A percentile compares a stretch with the other conserved stretches of the same genome.
These are phyloP conservation scores for Zeugodacus cucurbitae DNA, from an alignment of 1,140 invertebrate species.

Conservation along the genomic window DNA sequence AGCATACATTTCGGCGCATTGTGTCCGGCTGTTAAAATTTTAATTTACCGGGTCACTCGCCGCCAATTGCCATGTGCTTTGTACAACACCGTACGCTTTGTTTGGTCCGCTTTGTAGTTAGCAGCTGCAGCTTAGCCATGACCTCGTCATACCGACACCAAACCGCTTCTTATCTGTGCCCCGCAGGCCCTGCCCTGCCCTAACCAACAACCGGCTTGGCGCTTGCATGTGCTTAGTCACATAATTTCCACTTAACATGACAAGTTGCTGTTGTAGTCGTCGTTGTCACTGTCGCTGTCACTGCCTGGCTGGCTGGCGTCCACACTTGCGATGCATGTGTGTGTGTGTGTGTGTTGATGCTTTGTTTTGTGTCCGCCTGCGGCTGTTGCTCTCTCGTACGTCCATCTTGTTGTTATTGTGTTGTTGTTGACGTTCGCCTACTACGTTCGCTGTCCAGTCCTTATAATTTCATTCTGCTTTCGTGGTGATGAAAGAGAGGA, in stretches of 20 bases:
- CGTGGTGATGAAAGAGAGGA: background rate
- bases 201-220: background rate
- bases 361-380: constrained; percentile 5
- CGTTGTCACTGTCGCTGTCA: constrained; percentile 24
- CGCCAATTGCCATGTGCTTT: constrained; percentile 14
- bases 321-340: background rate
- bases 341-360: background rate
- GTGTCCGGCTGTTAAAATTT: background rate
- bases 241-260: constrained; percentile 39
- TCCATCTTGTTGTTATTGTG: background rate
- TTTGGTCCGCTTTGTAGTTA: background rate
- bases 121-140: background rate
- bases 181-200: background rate
- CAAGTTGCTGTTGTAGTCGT: constrained; percentile 31
- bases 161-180: background rate
- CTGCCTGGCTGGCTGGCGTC: background rate
- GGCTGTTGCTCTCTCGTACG: background rate
- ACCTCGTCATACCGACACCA: background rate
- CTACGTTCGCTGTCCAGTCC: background rate
- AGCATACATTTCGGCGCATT: background rate
- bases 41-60: constrained; percentile 33
- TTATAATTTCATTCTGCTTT: background rate
- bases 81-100: background rate
- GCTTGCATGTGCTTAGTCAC: constrained; percentile 24
- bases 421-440: background rate